Evolutionary conservation across 2,888 invertebrate genomes (phyloP), one percentile per base, ranked within the genome.

Genomic region (Drosophila dives): DNA sequence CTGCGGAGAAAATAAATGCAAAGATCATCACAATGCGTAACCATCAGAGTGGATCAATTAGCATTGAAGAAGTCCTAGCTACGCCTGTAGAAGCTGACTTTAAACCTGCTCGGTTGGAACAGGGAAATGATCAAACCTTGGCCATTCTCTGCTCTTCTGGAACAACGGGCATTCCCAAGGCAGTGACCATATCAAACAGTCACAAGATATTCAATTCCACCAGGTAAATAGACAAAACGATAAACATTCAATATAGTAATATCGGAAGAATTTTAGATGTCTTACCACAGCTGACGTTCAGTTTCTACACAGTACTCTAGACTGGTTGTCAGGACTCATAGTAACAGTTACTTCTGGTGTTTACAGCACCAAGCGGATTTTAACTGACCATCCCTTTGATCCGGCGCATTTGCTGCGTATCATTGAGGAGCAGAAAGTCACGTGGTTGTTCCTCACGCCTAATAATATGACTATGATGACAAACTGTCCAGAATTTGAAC

Each of bases 91-190:
- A 69, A 33, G 26, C 51, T 0, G 58, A 79, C 38, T 86, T 89
- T 15, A 11, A 53, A 11, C 92, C 91, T 1, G 54, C 70, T 33
- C 78, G 70, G 1, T 65, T 90, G n/a, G 85, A 80, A 5, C 60
- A 78, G 12, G 91, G 92, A 12, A 81, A 72, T 15, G 75, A 90
- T 55, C 90, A 91, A 64, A 86, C 84, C 0, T 74, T 91, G 10
- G 90, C 90, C 4, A 91, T 92, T 68, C 71, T 92, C 0, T 90
- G 92, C 49, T 89, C 92, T 0, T 91, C 92, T 10, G 92, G 92
- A 3, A 91, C 92, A 0, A 92, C 92, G 0, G 91, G 92, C 0
- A 55, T 58, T 0, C 91, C 92, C 1, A 92, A 92, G 64, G 89
- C 88, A 6, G 91, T 77, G n/a, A 90, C 82, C 0, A 79, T 85